These are phyloP conservation scores for Polyommatus iphigenia DNA, from an alignment of 2,888 invertebrate genomes.

Conservation along the genomic window DNA sequence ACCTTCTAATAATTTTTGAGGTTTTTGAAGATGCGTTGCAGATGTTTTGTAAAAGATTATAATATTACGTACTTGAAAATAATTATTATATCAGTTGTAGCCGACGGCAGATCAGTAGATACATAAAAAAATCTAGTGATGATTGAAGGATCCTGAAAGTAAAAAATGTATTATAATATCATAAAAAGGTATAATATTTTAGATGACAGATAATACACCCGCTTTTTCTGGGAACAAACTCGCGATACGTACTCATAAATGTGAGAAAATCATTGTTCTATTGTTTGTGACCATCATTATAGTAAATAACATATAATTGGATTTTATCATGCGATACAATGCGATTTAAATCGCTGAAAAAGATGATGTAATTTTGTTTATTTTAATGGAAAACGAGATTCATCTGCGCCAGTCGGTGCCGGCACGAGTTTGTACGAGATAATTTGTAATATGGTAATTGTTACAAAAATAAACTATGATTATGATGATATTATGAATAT, in stretches of 20 bases:
- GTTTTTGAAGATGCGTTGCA: neutral
- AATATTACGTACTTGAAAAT: too few relatives aligned
- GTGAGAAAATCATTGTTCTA: slow-evolving; percentile 76
- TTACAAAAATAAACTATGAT: neutral
- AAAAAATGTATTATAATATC: neutral
- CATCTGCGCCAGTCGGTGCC: neutral
- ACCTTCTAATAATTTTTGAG: neutral
- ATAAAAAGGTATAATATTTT: slow-evolving; percentile 36
- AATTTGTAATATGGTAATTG: neutral
- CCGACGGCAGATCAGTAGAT: too few relatives aligned
- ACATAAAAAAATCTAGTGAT: neutral
- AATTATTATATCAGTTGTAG: too few relatives aligned
- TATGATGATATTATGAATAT: slow-evolving; percentile 9
- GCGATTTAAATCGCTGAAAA: slow-evolving; percentile 35
- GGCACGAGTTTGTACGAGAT: neutral
- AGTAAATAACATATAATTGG: slow-evolving; percentile 54
- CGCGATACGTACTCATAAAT: slow-evolving; percentile 59
- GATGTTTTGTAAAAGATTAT: too few relatives aligned
- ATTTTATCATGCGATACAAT: slow-evolving; percentile 62
- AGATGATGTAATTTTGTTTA: slow-evolving; percentile 31
- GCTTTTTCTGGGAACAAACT: slow-evolving; percentile 56
- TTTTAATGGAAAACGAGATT: slow-evolving; percentile 15
- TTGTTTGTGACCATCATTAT: slow-evolving; percentile 68
- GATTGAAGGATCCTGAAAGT: neutral
- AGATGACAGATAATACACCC: slow-evolving; percentile 34